A percentile compares a stretch with the other conserved stretches of the same genome.
Evolutionary conservation across 2,113 vertebrate genomes (phyloP).

Genomic region (Anoplopoma fimbria): DNA sequence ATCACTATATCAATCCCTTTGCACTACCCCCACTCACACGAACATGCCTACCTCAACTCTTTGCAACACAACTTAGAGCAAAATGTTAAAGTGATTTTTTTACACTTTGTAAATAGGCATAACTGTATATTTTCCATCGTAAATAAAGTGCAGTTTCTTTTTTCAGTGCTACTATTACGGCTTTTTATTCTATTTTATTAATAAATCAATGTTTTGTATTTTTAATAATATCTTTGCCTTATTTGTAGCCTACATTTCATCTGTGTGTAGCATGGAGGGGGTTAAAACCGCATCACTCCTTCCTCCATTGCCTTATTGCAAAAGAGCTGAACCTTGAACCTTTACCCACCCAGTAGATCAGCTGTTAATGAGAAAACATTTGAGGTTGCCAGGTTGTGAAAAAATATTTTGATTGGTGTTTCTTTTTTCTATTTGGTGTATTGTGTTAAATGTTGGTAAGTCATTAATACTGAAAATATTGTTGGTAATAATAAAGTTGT

Average conservation of each 20-base stretch:
- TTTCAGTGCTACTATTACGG: not conserved
- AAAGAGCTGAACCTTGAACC: not conserved
- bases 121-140: not conserved
- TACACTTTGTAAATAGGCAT: not conserved
- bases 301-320: not conserved
- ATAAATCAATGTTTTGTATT: not conserved
- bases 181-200: not conserved
- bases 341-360: not conserved
- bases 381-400: not conserved
- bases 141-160: not conserved
- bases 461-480: too few relatives aligned
- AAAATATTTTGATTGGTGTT: not conserved
- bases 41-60: not conserved
- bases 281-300: not conserved
- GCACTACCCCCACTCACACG: not conserved
- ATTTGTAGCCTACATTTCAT: not conserved
- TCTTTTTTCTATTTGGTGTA: not conserved
- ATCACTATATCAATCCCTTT: not conserved
- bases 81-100: not conserved
- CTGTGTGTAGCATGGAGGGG: not conserved
- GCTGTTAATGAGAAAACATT: not conserved
- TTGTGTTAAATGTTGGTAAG: not conserved
- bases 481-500: not conserved
- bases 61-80: not conserved
- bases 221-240: not conserved